Evolutionary conservation across 1,140 invertebrate genomes (phyloP), one percentile per base, ranked within the genome.

Genomic region (Oncopodura yosiiana): DNA sequence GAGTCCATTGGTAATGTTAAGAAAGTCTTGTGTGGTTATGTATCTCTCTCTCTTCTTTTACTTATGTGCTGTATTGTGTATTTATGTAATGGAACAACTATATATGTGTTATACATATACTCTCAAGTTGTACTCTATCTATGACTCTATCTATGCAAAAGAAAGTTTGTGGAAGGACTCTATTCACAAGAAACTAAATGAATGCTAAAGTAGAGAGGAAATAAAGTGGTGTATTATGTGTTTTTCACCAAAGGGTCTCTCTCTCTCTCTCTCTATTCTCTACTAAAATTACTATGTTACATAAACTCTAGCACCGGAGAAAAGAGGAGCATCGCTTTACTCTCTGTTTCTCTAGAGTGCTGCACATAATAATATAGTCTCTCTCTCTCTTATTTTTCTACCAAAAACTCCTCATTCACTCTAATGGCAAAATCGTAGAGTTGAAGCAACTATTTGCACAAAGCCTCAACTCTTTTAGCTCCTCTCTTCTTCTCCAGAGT

Each of bases 211-310:
- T 55, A 45, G 44, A 49, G 45, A 49, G 45, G 53, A 55, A 49
- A 36, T 55, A 55, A 55, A 55, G 53, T 55, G 53, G 53, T 55
- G 53, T 55, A 55, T 55, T 55, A 55, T 55, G 53, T 52, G 43
- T 58, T 58, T 58, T 58, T 49, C 49, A 41, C 49, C 56, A 41
- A 36, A 52, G 49, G 45, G 26, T 34, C 44, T 51, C 42, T 58
- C 49, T 51, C 36, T n/a, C n/a, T n/a, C n/a, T n/a, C n/a, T n/a
- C n/a, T n/a, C n/a, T n/a, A n/a, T n/a, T n/a, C n/a, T n/a, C n/a
- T n/a, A n/a, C n/a, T n/a, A n/a, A n/a, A n/a, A n/a, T n/a, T n/a
- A n/a, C n/a, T n/a, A n/a, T n/a, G n/a, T n/a, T n/a, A n/a, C n/a
- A n/a, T n/a, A n/a, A n/a, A n/a, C n/a, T n/a, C n/a, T n/a, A n/a